Evolutionary conservation across 2,888 invertebrate species (phyloP), one percentile per base, ranked within the genome.

Genomic region (Rotaria magnacalcarata): DNA sequence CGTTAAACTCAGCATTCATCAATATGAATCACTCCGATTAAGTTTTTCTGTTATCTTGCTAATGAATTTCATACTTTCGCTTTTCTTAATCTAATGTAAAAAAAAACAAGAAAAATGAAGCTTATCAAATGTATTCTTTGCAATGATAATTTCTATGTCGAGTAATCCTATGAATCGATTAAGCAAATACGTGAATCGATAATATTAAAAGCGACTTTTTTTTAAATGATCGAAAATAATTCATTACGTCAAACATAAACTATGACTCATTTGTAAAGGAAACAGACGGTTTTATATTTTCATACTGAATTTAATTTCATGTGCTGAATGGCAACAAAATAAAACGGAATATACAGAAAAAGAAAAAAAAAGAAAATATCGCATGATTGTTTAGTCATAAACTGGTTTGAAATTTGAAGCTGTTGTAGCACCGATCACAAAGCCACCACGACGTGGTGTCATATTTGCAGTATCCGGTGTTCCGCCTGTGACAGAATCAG

Each of bases 391-490:
- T 24, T 80, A 80, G 47, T 80, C 80, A 80, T 80, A 80, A 80
- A 80, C 80, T 24, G 80, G 80, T 80, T 80, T 80, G 24, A 80
- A 80, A 43, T 80, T 8, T 47, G 80, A 47, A 3, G 80, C 47
- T 2, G 10, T 80, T 21, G 80, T 80, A 47, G 47, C n/a, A 47
- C 47, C 80, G 3, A 80, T 7, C 1, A 21, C 24, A 47, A 34
- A 10, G n/a, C 47, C 80, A n/a, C 47, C 80, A n/a, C 43, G 80
- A n/a, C 80, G 21, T n/a, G 80, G 80, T 80, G 80, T 80, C 47
- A 80, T n/a, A n/a, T 80, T 43, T 24, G 3, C 43, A 4, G 47
- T 47, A 80, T 80, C 80, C 0, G 47, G 24, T 21, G 24, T n/a
- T 24, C 80, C 80, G 10, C 80, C 47, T 24, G 43, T 41, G 19